Evolutionary conservation across 1,140 invertebrate genomes (phyloP), one percentile per base, ranked within the genome.

Genomic region (Drosophila micromelanica): DNA sequence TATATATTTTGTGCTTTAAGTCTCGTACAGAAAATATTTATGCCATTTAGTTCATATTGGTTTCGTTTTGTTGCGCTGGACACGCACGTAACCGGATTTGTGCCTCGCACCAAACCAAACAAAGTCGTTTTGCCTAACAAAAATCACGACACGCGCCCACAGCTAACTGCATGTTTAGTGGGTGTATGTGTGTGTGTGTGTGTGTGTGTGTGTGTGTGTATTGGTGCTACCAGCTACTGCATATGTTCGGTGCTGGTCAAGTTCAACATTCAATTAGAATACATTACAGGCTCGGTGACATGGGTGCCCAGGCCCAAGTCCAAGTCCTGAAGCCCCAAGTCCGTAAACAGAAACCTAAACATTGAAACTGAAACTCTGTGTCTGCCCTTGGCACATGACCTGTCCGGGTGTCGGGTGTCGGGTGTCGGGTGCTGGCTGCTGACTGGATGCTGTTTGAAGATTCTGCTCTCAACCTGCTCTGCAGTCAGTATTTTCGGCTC

Each of bases 241-340:
- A 68, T 60, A 55, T 73, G 68, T 17, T 71, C 35, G 32, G 12
- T 45, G 69, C 63, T 86, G 81, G 78, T 87, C 81, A 86, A 86
- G 81, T 86, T 86, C 81, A 86, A 86, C 81, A 86, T 86, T 86
- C 81, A 86, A 86, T 86, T 87, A 86, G 81, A 87, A 87, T 86
- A 86, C 82, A 87, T 86, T 86, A 78, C 81, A 87, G 78, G 82
- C 81, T 82, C 82, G 57, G 82, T 86, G 81, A 81, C 82, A 81
- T 65, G 78, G 75, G 77, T 75, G 69, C 37, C 61, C 74, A 62
- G 7, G 30, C 42, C n/a, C n/a, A 23, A 23, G 54, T 7, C 6
- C 37, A 42, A 9, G 5, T 42, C 23, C 8, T 5, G 30, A 6
- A 32, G 12, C 8, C 17, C 32, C 17, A 30, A 15, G 45, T 3